Evolutionary conservation across 2,797 vertebrate species (phyloP).

Genomic region (Hafferia zeledoni): DNA sequence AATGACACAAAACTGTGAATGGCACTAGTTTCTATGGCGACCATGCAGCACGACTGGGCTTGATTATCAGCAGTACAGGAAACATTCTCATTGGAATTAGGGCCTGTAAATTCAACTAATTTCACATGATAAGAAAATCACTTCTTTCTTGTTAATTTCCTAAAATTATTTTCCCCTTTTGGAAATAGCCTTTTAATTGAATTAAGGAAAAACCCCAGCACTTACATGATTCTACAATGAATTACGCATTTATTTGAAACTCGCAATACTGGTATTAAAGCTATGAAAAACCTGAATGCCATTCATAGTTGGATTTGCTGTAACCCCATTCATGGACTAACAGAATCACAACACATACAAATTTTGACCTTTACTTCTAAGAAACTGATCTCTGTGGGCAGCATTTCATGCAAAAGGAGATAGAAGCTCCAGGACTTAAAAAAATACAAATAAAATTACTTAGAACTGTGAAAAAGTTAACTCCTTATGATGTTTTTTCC

Average conservation of each 20-base stretch:
- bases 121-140: not conserved
- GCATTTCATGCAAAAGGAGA: not conserved
- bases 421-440: not conserved
- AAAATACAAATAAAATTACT: not conserved
- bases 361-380: not conserved
- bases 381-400: not conserved
- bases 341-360: not conserved
- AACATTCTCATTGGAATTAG: not conserved
- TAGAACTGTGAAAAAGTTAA: not conserved
- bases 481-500: not conserved
- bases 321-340: not conserved
- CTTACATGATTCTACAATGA: not conserved
- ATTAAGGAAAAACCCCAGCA: not conserved
- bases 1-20: conserved; percentile 4
- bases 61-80: not conserved
- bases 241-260: not conserved
- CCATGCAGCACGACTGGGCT: rapidly evolving
- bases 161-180: not conserved
- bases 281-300: not conserved
- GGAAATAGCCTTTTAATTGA: not conserved
- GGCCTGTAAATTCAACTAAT: not conserved
- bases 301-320: not conserved
- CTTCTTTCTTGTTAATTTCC: not conserved
- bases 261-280: not conserved
- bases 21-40: not conserved